Conservation (phyloP, 1,140 invertebrate genomes). For the Platyura marginata region DNA sequence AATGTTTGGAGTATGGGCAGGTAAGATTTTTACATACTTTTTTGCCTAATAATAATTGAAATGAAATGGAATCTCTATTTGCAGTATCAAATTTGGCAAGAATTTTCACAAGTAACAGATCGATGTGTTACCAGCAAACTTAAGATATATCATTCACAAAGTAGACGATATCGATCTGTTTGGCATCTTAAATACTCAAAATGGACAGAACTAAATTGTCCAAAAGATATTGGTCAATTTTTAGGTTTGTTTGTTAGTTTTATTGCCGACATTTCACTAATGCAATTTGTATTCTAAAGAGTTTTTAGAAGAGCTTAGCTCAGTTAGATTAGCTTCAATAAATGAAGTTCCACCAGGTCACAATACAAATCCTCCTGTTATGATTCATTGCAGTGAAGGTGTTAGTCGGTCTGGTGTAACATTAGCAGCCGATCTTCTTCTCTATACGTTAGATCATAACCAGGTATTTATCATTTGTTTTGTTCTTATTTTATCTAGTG, state of each 20-base stretch:
- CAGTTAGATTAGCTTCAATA: conserved; percentile 52
- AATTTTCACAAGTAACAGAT: conserved; percentile 39
- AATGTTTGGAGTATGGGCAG: conserved; percentile 31
- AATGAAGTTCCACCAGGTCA: conserved; percentile 42
- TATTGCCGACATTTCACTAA: too few species aligned
- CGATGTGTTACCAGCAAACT: conserved; percentile 38
- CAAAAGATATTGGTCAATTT: conserved; percentile 42
- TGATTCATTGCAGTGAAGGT: conserved; percentile 50
- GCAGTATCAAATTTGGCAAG: conserved; percentile 48
- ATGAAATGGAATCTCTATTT: conserved; percentile 7
- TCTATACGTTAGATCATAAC: conserved; percentile 74
- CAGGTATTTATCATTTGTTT: conserved; percentile 34
- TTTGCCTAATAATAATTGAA: not conserved
- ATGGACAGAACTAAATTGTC: conserved; percentile 53
- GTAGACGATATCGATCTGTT: conserved; percentile 37
- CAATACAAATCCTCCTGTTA: conserved; percentile 47
- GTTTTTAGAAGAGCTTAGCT: conserved; percentile 71
- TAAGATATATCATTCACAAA: conserved; percentile 31
- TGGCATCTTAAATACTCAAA: conserved; percentile 69
- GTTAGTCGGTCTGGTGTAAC: conserved; percentile 54
- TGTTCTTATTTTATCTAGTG: conserved; percentile 6
- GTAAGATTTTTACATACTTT: conserved; percentile 16
- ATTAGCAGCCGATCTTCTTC: conserved; percentile 58
- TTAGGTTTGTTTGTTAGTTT: conserved; percentile 29
- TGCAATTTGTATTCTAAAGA: too few species aligned